A percentile compares a stretch with the other conserved stretches of the same genome.
Evolutionary conservation across 2,113 vertebrate species (phyloP).

Genomic region (Proteles cristata): DNA sequence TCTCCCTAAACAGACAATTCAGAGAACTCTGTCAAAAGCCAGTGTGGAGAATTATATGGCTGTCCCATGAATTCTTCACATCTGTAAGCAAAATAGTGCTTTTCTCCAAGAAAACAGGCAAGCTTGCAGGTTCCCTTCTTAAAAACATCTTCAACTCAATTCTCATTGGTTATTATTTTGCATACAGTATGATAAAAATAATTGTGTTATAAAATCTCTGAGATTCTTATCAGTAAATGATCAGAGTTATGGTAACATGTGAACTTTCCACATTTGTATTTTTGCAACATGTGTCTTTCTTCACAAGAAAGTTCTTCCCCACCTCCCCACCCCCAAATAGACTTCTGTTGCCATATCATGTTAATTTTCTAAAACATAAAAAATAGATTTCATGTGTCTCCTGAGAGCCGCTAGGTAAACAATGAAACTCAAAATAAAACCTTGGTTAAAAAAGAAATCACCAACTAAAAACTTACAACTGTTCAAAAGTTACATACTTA

Average conservation of each 20-base stretch:
- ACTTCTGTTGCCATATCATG: neutral
- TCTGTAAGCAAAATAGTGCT: neutral
- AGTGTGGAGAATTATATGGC: neutral
- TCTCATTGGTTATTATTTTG: neutral
- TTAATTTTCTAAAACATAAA: constrained; percentile 44
- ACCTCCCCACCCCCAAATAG: neutral
- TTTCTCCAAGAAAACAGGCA: neutral
- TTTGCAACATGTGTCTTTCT: neutral
- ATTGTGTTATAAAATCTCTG: constrained; percentile 11
- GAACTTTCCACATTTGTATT: neutral
- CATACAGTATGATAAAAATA: constrained; percentile 21
- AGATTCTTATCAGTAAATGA: neutral
- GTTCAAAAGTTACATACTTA: neutral
- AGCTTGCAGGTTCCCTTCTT: neutral
- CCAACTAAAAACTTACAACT: constrained; percentile 54
- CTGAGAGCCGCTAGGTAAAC: constrained; percentile 38
- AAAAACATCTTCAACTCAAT: neutral
- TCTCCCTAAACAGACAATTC: neutral
- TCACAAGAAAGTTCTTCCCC: neutral
- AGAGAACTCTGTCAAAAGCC: neutral
- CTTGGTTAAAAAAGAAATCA: constrained; percentile 31
- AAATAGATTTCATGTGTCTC: constrained; percentile 37
- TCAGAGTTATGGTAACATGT: neutral
- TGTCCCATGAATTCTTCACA: neutral
- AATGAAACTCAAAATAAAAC: constrained; percentile 61